Evolutionary conservation across 2,797 vertebrate genomes (phyloP), one percentile per base, ranked within the genome.

Genomic region (Denticeps clupeoides): DNA sequence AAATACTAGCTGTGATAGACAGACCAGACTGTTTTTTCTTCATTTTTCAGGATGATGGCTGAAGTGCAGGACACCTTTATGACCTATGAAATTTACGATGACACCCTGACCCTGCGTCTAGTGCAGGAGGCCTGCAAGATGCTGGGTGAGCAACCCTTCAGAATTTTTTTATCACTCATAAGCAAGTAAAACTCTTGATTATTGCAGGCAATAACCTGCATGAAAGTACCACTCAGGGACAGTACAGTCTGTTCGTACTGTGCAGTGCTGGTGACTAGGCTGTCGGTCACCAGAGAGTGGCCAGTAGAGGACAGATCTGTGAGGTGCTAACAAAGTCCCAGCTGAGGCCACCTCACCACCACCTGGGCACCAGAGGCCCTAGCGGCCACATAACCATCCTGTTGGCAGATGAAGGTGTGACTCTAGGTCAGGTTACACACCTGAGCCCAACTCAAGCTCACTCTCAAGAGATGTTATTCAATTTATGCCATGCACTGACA

Each of bases 11-110:
- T 53, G 9, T 21, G 21, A 37, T 7, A 38, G 8, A 35, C 21
- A 27, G 12, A 16, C 12, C 22, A 10, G 22, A 38, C 10, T 10
- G 24, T 16, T 22, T 13, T 26, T 45, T 23, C 31, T 12, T 19
- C 5, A 9, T 19, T 33, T 64, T 64, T 7, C 56, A 88, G 82
- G 62, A 59, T 44, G 15, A 53, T 68, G 15, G 55, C 68, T 12
- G 73, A 61, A 4, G 54, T 79, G 10, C 80, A 81, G 68, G 85
- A 80, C 2, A 63, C 59, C 5, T 86, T 88, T 53, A 78, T 84
- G 81, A 84, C 75, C 1, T 86, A 76, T 38, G 79, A 71, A 5
- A 68, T 82, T 6, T 84, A 84, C 4, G 80, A 86, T 7, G 85
- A 85, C 5, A 0, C 47, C 13, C 62, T 87, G 32, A 87, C 87